Evolutionary conservation across 37 sponge, comb jelly and placozoan species (phyloP).

Genomic region (Eunapius fragilis): DNA sequence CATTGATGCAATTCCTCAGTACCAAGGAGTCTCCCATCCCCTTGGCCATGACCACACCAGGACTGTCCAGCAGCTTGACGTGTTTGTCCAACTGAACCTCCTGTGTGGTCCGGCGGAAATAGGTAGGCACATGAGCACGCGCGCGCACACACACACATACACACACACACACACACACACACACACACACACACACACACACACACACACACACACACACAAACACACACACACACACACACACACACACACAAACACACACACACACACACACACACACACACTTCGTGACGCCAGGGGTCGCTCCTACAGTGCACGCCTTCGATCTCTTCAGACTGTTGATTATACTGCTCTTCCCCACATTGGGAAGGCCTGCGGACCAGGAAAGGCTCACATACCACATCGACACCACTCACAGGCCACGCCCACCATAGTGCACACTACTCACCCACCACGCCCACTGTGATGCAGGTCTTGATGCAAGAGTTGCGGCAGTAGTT

Average conservation of each 20-base stretch:
- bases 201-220: no score
- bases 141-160: not conserved
- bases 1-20: conserved; percentile 83
- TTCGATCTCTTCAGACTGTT: conserved; percentile 91
- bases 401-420: no score
- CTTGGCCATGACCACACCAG: conserved; percentile 88
- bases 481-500: conserved; percentile 93
- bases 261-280: not conserved
- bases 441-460: conserved; percentile 93
- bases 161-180: no score
- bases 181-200: no score
- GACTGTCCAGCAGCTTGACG: conserved; percentile 92
- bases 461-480: conserved; percentile 88
- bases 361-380: conserved; percentile 96
- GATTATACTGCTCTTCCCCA: conserved; percentile 98
- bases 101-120: conserved; percentile 57
- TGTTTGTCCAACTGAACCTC: conserved; percentile 96
- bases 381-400: not conserved
- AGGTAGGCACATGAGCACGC: not conserved
- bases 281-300: conserved; percentile 93
- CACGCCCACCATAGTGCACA: not conserved
- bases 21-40: conserved; percentile 45
- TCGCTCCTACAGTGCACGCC: conserved; percentile 90
- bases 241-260: not conserved
- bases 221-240: not conserved